Conservation (phyloP, 2,888 invertebrate genomes). For the Apeira syringaria region DNA sequence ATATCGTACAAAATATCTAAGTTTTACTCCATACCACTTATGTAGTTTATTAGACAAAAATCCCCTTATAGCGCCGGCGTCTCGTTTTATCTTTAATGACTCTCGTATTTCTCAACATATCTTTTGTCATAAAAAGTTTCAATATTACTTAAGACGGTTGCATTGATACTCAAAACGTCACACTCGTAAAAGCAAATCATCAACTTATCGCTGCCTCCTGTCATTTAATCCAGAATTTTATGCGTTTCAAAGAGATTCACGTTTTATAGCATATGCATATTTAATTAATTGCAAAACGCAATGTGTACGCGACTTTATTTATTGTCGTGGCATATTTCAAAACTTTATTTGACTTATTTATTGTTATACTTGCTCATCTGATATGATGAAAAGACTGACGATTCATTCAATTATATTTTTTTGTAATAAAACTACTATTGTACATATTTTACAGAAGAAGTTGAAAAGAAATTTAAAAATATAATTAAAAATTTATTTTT, state of each 20-base stretch:
- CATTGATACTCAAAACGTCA: constrained; percentile 26
- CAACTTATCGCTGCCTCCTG: constrained; percentile 28
- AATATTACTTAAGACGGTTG: constrained; percentile 15
- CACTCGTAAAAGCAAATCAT: constrained; percentile 18
- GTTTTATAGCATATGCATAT: constrained; percentile 53
- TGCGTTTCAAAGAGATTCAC: constrained; percentile 39
- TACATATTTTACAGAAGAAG: too few species aligned
- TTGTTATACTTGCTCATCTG: constrained; percentile 10
- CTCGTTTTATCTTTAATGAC: constrained; percentile 11
- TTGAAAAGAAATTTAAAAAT: too few species aligned
- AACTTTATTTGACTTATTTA: constrained; percentile 37
- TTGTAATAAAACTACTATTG: too few species aligned
- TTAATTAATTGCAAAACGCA: constrained; percentile 52
- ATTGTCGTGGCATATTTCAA: constrained; percentile 37
- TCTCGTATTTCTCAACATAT: constrained; percentile 15
- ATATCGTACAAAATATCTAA: background rate
- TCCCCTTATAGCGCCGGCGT: constrained; percentile 4
- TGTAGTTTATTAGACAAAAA: constrained; percentile 10
- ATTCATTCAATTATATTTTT: background rate
- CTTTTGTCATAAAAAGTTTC: constrained; percentile 21
- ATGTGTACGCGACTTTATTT: constrained; percentile 43
- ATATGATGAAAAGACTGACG: background rate
- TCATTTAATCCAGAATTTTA: constrained; percentile 33
- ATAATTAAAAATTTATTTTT: too few species aligned
- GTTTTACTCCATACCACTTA: constrained; percentile 9